These are phyloP conservation scores for Rhyacichthys aspro DNA, from an alignment of 2,797 vertebrate genomes.

Conservation along the genomic window DNA sequence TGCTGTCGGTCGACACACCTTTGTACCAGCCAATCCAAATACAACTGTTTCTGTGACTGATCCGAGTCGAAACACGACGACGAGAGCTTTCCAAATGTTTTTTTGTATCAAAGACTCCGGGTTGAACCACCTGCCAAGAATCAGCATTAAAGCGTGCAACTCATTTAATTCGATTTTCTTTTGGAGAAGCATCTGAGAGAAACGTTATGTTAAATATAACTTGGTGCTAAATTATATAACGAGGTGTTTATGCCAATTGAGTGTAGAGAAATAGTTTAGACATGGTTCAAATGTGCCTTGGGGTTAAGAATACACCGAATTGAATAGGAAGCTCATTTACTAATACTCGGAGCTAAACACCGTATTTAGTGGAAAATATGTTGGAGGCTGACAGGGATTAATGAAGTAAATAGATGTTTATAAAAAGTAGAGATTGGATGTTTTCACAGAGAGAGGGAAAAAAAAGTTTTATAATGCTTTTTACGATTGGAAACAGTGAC, in stretches of 20 bases:
- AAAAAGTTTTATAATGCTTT: too few species aligned
- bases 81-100: slow-evolving; percentile 17
- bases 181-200: slow-evolving; percentile 67
- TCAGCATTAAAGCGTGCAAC: slow-evolving; percentile 45
- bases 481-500: too few species aligned
- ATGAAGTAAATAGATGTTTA: slow-evolving; percentile 8
- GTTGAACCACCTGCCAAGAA: slow-evolving; percentile 51
- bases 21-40: too few species aligned
- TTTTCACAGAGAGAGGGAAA: neutral
- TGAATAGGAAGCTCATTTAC: slow-evolving; percentile 16
- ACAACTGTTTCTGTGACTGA: too few species aligned
- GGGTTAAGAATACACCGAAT: slow-evolving; percentile 16
- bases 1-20: too few species aligned
- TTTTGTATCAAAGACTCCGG: slow-evolving; percentile 49
- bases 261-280: slow-evolving; percentile 28
- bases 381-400: slow-evolving; percentile 18
- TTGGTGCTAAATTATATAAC: slow-evolving; percentile 59
- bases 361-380: slow-evolving; percentile 8
- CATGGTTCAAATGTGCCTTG: slow-evolving; percentile 10
- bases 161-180: slow-evolving; percentile 68
- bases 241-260: slow-evolving; percentile 49
- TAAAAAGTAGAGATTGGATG: neutral
- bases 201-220: slow-evolving; percentile 67
- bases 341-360: slow-evolving; percentile 15
- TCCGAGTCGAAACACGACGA: slow-evolving; percentile 7